These are phyloP conservation scores for Aelia acuminata DNA, from an alignment of 2,888 invertebrate genomes.

Conservation along the genomic window DNA sequence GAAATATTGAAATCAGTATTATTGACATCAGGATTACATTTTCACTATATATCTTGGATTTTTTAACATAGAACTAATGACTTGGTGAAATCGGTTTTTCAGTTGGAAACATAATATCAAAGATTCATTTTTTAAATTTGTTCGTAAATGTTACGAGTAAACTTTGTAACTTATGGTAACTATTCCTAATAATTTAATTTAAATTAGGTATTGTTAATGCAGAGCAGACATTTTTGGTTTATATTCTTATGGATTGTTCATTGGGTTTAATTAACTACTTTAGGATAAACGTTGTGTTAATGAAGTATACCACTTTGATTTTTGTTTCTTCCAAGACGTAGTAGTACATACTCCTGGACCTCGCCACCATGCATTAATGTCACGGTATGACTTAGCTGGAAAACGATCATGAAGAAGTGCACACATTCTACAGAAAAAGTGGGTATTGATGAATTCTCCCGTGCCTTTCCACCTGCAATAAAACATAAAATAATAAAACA, in stretches of 20 bases:
- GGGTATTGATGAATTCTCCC: slow-evolving; percentile 96
- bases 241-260: neutral
- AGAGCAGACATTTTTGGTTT: neutral
- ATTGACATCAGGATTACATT: neutral
- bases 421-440: slow-evolving; percentile 93
- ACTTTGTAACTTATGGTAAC: neutral
- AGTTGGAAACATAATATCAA: neutral
- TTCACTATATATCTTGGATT: neutral
- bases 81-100: neutral
- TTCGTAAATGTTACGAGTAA: neutral
- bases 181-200: neutral
- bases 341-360: slow-evolving; percentile 84
- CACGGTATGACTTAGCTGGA: slow-evolving; percentile 77
- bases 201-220: neutral
- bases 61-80: neutral
- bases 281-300: slow-evolving; percentile 54
- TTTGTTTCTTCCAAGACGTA: slow-evolving; percentile 76
- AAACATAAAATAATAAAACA: too few species aligned
- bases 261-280: neutral
- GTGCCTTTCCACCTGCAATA: slow-evolving; percentile 89
- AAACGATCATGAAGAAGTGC: slow-evolving; percentile 83
- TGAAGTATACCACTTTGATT: slow-evolving; percentile 61
- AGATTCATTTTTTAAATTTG: neutral
- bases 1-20: neutral
- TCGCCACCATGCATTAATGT: slow-evolving; percentile 95